A percentile compares a stretch with the other conserved stretches of the same genome.
Evolutionary conservation across 2,113 vertebrate genomes (phyloP).

Genomic region (Neodon shergylaensis): DNA sequence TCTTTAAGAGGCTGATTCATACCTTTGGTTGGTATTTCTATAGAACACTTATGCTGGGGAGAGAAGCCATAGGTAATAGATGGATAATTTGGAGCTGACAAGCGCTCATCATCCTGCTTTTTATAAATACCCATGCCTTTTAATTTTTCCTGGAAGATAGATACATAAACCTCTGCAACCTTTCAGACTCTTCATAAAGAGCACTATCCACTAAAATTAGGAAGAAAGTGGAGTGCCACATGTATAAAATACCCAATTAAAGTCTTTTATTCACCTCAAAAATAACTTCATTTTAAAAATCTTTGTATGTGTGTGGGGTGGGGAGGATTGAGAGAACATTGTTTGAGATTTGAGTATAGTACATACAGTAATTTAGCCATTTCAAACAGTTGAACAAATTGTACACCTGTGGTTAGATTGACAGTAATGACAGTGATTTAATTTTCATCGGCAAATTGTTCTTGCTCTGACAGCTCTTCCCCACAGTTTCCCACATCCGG

Average conservation of each 20-base stretch:
- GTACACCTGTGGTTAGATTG: slow-evolving; percentile 51
- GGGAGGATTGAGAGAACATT: slow-evolving; percentile 38
- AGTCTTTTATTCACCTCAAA: slow-evolving; percentile 64
- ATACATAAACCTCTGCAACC: slow-evolving; percentile 51
- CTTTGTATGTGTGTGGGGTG: slow-evolving; percentile 20
- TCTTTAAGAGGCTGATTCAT: slow-evolving; percentile 68
- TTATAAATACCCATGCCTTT: slow-evolving; percentile 72
- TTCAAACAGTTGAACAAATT: slow-evolving; percentile 65
- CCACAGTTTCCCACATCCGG: neutral
- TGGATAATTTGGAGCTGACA: slow-evolving; percentile 74
- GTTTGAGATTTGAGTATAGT: neutral
- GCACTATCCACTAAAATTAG: slow-evolving; percentile 53
- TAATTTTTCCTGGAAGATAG: slow-evolving; percentile 73
- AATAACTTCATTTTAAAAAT: slow-evolving; percentile 58
- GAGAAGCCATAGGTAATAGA: slow-evolving; percentile 65
- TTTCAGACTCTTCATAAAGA: slow-evolving; percentile 60
- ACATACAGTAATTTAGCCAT: slow-evolving; percentile 71
- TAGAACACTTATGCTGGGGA: slow-evolving; percentile 41
- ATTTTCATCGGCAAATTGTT: slow-evolving; percentile 54
- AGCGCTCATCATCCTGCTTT: slow-evolving; percentile 71
- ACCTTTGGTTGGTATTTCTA: slow-evolving; percentile 67
- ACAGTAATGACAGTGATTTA: slow-evolving; percentile 54
- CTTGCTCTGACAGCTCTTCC: slow-evolving; percentile 11
- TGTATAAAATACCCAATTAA: slow-evolving; percentile 72
- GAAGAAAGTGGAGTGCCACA: slow-evolving; percentile 56